Base-by-base conservation (phyloP, 1,140 invertebrate species). In the Lepidurus couesii region DNA sequence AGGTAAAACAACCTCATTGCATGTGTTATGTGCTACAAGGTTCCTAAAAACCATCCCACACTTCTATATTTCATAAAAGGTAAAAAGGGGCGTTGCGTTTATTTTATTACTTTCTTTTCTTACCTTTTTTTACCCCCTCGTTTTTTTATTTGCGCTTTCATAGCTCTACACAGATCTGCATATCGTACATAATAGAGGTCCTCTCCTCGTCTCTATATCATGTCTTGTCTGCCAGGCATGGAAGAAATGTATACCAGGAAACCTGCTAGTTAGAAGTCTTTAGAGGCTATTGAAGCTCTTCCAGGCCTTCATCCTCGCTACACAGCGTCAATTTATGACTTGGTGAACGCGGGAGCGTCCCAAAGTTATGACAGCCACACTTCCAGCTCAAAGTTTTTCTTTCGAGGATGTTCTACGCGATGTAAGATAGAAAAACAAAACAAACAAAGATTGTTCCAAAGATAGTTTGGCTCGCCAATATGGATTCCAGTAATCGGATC, bases 201-300 rank as follows among this genome's bases (percentile, higher is more conserved):
- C 53, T 65, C 53, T 65, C 21, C 53, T 65, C 53, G 53, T 65
- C 53, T 65, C 53, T 65, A 65, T 65, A 65, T 65, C 53, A 65
- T 65, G 53, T 65, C 53, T 65, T 65, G 53, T 21, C 53, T n/a
- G 13, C 53, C 8, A 65, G 13, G 53, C 53, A n/a, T 65, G 21
- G 53, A 7, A 65, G 53, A 65, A n/a, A 21, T 21, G 34, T 34
- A 34, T 65, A 65, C 16, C 16, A 65, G 53, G 53, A 65, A 65
- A 65, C 53, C 53, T 65, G 53, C 53, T 65, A 65, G 53, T 65
- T 65, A 65, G 53, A 65, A 65, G 53, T 65, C 53, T 65, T 65
- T 65, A 65, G 16, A 65, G 53, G 53, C 53, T 65, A 65, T 65
- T 65, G 53, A 65, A 65, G 53, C 53, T 65, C 53, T 65, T 65